Evolutionary conservation across 35 echinoderm and acorn worm species (phyloP), one percentile per base, ranked within the genome.

Genomic region (Holothuria glaberrima): DNA sequence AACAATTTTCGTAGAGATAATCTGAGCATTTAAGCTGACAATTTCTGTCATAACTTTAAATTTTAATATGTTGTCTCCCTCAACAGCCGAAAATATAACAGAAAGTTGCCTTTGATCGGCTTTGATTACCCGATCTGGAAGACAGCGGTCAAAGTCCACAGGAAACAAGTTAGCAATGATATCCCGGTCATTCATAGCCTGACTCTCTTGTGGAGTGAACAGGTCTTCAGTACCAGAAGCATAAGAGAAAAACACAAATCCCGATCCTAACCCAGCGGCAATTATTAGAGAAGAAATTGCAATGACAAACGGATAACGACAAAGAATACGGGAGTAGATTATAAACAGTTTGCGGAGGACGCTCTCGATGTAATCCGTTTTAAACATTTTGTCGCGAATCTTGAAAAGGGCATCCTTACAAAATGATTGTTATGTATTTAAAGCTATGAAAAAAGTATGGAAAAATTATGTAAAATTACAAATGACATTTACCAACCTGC

Each of bases 131-230:
- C 90, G 91, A 41, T 73, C 79, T 57, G 81, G 87, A 16, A 85
- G 67, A 82, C 76, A 89, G 26, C 61, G 62, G 34, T 93, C 68
- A 59, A 89, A 86, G 28, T 96, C 48, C 2, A 74, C 67, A 22
- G 94, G 91, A 54, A 90, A 96, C 46, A 75, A 24, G 19, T 70
- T 24, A 1, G 58, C 36, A 26, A 93, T 82, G 26, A 70, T 46
- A 14, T 59, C 57, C 6, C 44, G 18, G 12, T 96, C 94, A 29
- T 79, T 71, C 16, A 68, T 29, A 1, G 91, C 94, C 31, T 67
- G 76, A 58, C 94, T 96, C 12, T 86, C 59, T 14, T 93, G 83
- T 12, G 94, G 94, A 14, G 94, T 96, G 62, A 90, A 93, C 44
- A 96, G 71, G 50, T 90, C 46, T 5, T 82, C 69, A 0, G 75